A percentile compares a stretch with the other conserved stretches of the same genome.
Conservation (phyloP, 2,113 vertebrate genomes). For the Galeopterus variegatus region DNA sequence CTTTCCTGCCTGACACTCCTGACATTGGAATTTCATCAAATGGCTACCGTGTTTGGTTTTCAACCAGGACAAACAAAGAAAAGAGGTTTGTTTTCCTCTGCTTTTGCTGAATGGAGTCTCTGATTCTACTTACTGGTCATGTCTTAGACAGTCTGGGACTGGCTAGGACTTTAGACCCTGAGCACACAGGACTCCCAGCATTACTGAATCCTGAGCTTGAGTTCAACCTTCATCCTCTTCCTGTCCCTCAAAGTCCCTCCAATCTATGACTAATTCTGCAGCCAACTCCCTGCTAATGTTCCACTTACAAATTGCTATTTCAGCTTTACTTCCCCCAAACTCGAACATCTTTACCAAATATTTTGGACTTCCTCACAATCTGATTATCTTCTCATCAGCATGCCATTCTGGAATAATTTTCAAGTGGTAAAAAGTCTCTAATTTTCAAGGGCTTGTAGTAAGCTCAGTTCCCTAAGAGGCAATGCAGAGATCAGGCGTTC, state of each 20-base stretch:
- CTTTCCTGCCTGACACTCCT: conserved; percentile 48
- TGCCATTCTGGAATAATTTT: conserved; percentile 63
- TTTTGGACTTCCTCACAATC: background rate
- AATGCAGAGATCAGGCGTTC: background rate
- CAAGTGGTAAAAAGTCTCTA: background rate
- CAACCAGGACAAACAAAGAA: conserved; percentile 76
- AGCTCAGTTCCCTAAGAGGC: background rate
- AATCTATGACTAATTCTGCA: conserved; percentile 54
- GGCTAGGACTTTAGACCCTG: background rate
- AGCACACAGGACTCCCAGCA: background rate
- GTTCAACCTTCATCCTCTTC: background rate
- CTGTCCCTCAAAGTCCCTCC: background rate
- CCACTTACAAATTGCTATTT: conserved; percentile 63
- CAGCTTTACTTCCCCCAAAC: conserved; percentile 44
- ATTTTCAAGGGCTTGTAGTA: background rate
- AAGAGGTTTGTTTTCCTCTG: conserved; percentile 71
- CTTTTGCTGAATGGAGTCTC: conserved; percentile 73
- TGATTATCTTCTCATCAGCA: background rate
- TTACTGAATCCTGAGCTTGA: background rate
- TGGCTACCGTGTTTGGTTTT: conserved; percentile 71
- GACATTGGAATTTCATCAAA: conserved; percentile 69
- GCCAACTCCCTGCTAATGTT: conserved; percentile 57
- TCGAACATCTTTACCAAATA: background rate
- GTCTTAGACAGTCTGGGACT: background rate
- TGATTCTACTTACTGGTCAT: conserved; percentile 39